Percentiles rank a stretch among this genome's conserved stretches.
phyloP scores from a whole-genome alignment of 30 jellyfish, hydroid and myxozoan genomes.

The Morbakka virulenta region DNA sequence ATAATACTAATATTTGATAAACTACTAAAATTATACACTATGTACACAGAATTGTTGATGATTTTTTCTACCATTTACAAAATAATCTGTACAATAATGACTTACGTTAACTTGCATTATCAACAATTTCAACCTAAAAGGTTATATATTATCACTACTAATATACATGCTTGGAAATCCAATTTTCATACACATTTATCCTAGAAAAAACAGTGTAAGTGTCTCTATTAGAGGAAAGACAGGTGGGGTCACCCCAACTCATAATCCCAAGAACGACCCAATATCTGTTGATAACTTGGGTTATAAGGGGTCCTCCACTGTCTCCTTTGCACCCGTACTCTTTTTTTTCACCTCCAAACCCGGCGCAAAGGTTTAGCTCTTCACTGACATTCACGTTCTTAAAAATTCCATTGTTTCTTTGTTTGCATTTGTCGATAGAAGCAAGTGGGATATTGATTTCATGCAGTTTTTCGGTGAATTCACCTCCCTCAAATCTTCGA shows the following conservation, averaged over 20 bases:
- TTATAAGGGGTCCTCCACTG: constrained; percentile 86
- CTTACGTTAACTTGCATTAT: too few relatives aligned
- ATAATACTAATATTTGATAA: too few relatives aligned
- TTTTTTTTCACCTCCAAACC: constrained; percentile 54
- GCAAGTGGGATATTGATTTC: constrained; percentile 68
- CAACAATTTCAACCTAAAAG: too few relatives aligned
- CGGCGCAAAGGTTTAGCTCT: constrained; percentile 57
- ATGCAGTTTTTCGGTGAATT: constrained; percentile 32
- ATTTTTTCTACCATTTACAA: too few relatives aligned
- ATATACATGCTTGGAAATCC: constrained; percentile 30
- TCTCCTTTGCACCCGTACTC: constrained; percentile 91
- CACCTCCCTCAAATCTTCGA: constrained; percentile 31
- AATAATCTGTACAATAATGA: too few relatives aligned
- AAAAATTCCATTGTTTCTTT: constrained; percentile 41
- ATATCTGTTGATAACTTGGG: background rate
- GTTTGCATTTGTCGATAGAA: constrained; percentile 38
- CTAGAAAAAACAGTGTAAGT: constrained; percentile 81
- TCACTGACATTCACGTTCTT: constrained; percentile 39
- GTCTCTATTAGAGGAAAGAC: constrained; percentile 38
- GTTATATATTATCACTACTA: background rate
- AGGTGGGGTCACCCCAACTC: constrained; percentile 92
- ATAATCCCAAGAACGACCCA: constrained; percentile 74
- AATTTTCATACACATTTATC: constrained; percentile 28
- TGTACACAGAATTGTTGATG: too few relatives aligned
- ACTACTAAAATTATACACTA: too few relatives aligned